Percentiles rank a stretch among this genome's conserved stretches.
Evolutionary conservation across 35 echinoderm and acorn worm genomes (phyloP).

Genomic region (Heliocidaris erythrogramma): DNA sequence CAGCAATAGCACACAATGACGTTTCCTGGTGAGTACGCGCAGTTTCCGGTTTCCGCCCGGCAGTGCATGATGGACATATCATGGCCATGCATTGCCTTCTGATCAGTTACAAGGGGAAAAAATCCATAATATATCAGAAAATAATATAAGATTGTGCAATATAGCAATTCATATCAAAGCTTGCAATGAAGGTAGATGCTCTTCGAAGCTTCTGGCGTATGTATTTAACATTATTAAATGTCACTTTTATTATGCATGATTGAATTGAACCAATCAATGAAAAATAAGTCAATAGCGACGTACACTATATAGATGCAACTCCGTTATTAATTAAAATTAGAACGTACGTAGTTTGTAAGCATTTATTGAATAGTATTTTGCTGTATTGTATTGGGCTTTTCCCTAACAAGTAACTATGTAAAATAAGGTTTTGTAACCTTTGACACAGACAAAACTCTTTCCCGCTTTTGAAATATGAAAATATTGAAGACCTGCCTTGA

Average conservation of each 20-base stretch:
- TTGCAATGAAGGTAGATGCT: neutral
- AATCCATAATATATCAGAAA: neutral
- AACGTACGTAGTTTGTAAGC: neutral
- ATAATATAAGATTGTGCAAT: neutral
- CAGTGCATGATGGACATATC: slow-evolving; percentile 32
- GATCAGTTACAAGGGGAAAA: neutral
- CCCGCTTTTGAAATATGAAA: no score
- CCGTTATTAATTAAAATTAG: neutral
- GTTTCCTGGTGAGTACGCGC: slow-evolving; percentile 27
- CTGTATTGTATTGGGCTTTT: neutral
- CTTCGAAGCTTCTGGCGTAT: neutral
- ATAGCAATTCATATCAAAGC: neutral
- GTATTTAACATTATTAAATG: neutral
- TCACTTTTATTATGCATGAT: neutral
- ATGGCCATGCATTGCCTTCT: neutral
- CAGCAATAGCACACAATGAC: slow-evolving; percentile 29
- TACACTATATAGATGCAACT: neutral
- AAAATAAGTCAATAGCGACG: neutral
- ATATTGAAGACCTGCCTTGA: no score
- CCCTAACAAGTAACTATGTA: neutral
- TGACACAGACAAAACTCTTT: neutral
- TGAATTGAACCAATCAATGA: neutral
- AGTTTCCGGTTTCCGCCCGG: slow-evolving; percentile 14
- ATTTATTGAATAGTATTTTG: neutral
- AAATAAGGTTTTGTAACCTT: neutral